Evolutionary conservation across 2,113 vertebrate species (phyloP).

Genomic region (Theropithecus gelada): DNA sequence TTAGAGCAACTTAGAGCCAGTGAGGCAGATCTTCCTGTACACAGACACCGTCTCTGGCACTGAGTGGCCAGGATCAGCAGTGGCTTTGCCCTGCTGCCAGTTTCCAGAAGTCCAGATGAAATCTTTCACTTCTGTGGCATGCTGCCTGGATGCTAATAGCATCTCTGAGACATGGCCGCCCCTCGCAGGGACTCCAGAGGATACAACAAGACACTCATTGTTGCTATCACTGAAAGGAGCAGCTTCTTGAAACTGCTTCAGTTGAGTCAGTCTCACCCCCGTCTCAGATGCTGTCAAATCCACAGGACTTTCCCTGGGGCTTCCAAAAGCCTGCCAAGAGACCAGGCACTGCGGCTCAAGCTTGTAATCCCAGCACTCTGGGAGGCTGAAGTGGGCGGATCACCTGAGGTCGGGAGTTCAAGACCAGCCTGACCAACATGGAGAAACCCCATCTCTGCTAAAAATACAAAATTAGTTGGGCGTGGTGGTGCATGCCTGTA

Average conservation of each 20-base stretch:
- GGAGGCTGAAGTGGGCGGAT: no score
- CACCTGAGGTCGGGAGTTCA: no score
- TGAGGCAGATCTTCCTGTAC: slow-evolving; percentile 38
- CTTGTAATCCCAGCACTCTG: no score
- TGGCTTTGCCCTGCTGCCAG: neutral
- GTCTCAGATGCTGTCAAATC: slow-evolving; percentile 45
- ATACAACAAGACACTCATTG: slow-evolving; percentile 77
- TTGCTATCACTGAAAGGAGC: slow-evolving; percentile 48
- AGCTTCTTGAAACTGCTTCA: neutral
- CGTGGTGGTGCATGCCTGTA: no score
- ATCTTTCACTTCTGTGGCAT: slow-evolving; percentile 29
- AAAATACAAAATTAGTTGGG: no score
- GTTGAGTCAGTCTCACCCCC: slow-evolving; percentile 37
- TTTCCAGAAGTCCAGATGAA: slow-evolving; percentile 38
- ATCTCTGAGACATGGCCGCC: neutral
- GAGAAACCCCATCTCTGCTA: no score
- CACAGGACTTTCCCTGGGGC: slow-evolving; percentile 19
- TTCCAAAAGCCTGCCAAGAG: neutral
- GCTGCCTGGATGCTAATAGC: slow-evolving; percentile 53
- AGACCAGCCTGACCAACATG: no score
- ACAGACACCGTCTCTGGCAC: neutral
- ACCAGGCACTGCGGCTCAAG: no score
- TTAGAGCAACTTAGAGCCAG: slow-evolving; percentile 48
- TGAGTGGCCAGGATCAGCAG: neutral
- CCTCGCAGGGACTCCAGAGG: slow-evolving; percentile 19